Evolutionary conservation across 2,113 vertebrate species (phyloP).

Genomic region (Mus pahari): DNA sequence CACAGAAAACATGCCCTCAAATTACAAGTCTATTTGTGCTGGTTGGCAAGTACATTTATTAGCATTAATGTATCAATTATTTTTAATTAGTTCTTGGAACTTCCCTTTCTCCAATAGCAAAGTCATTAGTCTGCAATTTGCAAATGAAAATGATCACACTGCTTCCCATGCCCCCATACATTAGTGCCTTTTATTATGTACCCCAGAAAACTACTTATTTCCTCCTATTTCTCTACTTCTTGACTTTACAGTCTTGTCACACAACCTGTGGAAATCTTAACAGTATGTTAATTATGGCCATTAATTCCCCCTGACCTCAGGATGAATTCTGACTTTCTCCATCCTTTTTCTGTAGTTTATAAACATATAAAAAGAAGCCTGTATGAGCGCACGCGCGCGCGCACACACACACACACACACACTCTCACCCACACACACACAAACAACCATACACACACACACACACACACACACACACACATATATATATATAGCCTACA

Average conservation of each 20-base stretch:
- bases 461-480: neutral
- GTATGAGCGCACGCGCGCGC: no score
- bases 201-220: constrained; percentile 50
- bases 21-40: constrained; percentile 70
- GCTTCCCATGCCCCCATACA: constrained; percentile 24
- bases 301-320: neutral
- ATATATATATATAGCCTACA: rapidly evolving
- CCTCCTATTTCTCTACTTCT: neutral
- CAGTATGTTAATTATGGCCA: constrained; percentile 32
- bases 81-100: constrained; percentile 80
- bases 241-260: constrained; percentile 1
- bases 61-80: constrained; percentile 78
- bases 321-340: neutral
- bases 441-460: neutral
- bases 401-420: neutral
- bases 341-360: neutral
- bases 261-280: constrained; percentile 28
- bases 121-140: constrained; percentile 73
- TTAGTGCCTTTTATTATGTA: constrained; percentile 62
- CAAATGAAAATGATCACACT: constrained; percentile 64
- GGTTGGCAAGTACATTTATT: constrained; percentile 65
- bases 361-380: neutral
- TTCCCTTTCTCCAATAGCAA: constrained; percentile 66
- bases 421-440: neutral
- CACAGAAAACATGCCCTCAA: constrained; percentile 67